phyloP scores from a whole-genome alignment of 2,797 vertebrate genomes.

The Octomys mimax region DNA sequence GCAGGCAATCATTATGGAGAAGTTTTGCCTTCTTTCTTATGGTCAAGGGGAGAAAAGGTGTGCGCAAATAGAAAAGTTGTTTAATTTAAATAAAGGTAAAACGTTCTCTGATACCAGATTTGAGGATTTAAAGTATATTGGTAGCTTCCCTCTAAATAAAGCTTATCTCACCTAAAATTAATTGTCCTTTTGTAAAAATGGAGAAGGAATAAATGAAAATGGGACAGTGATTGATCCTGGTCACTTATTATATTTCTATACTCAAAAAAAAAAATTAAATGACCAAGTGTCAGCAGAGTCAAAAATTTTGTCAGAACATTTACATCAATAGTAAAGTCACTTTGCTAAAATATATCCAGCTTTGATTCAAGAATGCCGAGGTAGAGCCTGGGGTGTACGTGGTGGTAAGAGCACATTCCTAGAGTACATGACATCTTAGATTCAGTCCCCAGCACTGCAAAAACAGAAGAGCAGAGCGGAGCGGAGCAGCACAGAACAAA shows the following conservation, averaged over 20 bases:
- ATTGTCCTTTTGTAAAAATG: neutral
- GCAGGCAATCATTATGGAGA: neutral
- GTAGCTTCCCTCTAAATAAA: neutral
- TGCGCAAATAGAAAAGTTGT: neutral
- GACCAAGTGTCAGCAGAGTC: neutral
- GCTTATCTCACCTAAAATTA: neutral
- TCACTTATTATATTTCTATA: neutral
- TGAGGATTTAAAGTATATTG: neutral
- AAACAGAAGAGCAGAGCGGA: neutral
- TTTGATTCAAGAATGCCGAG: neutral
- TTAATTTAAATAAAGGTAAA: neutral
- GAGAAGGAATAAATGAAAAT: neutral
- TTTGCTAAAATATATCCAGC: neutral
- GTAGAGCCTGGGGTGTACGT: neutral
- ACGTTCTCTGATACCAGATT: neutral
- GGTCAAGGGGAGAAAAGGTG: neutral
- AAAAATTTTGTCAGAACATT: neutral
- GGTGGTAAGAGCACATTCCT: no score
- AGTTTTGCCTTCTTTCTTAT: neutral
- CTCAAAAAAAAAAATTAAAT: neutral
- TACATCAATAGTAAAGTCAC: neutral
- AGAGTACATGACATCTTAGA: neutral
- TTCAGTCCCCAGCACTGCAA: neutral
- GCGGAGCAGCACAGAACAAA: no score
- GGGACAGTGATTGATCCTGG: neutral